phyloP scores from a whole-genome alignment of 2,888 invertebrate species.

The Corbicula japonica region DNA sequence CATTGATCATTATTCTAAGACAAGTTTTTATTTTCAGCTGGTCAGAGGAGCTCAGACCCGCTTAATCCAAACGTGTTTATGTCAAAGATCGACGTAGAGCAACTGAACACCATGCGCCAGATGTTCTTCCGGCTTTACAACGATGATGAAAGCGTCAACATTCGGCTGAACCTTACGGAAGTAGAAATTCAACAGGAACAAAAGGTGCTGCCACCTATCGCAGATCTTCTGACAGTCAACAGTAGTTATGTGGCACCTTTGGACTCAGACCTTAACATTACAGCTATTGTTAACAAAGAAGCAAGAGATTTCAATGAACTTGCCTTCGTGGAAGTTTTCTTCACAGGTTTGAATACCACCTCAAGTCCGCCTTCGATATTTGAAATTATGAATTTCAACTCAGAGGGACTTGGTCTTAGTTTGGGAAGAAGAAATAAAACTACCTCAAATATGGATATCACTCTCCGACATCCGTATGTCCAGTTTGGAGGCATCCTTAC shows the following conservation, averaged over 20 bases:
- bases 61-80: conserved; percentile 10
- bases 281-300: conserved; percentile 34
- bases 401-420: conserved; percentile 35
- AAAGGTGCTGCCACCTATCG: conserved; percentile 21
- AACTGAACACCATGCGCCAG: conserved; percentile 22
- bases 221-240: conserved; percentile 31
- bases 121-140: conserved; percentile 51
- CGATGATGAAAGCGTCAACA: conserved; percentile 40
- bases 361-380: conserved; percentile 50
- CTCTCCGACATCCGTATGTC: conserved; percentile 49
- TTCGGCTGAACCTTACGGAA: conserved; percentile 43
- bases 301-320: conserved; percentile 37
- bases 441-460: conserved; percentile 49
- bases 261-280: conserved; percentile 45
- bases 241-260: conserved; percentile 36
- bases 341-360: conserved; percentile 60
- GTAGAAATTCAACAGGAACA: conserved; percentile 29
- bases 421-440: conserved; percentile 22
- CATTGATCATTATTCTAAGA: no score
- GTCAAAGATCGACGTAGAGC: conserved; percentile 16
- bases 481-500: conserved; percentile 62
- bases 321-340: conserved; percentile 52
- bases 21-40: conserved; percentile 14
- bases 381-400: conserved; percentile 53
- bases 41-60: not conserved